phyloP scores from a whole-genome alignment of 2,888 invertebrate species.

The Schizotus pectinicornis region DNA sequence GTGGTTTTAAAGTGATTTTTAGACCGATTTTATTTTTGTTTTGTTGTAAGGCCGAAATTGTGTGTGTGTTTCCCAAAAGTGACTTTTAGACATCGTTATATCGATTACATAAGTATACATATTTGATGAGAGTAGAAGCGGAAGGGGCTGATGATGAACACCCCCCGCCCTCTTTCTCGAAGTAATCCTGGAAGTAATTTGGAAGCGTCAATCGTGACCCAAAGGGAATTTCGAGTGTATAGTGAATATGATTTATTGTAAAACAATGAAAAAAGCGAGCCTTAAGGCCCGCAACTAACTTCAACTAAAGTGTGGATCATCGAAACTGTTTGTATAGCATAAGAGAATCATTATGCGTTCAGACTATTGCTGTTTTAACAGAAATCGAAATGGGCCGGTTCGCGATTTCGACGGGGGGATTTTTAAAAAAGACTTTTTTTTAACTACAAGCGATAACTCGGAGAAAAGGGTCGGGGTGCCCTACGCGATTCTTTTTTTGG shows the following conservation, averaged over 20 bases:
- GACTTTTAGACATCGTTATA: conserved; percentile 44
- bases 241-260: conserved; percentile 51
- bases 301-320: conserved; percentile 57
- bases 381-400: conserved; percentile 41
- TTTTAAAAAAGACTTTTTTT: conserved; percentile 40
- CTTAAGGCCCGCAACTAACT: conserved; percentile 39
- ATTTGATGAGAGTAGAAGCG: no score
- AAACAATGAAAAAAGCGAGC: conserved; percentile 46
- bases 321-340: conserved; percentile 58
- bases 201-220: no score
- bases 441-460: conserved; percentile 17
- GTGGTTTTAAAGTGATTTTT: conserved; percentile 50
- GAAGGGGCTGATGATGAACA: not conserved
- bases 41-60: conserved; percentile 47
- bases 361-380: conserved; percentile 58
- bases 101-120: conserved; percentile 18
- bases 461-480: conserved; percentile 26
- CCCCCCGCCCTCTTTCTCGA: no score
- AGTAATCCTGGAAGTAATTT: no score
- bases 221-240: conserved; percentile 11
- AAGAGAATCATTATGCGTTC: conserved; percentile 54
- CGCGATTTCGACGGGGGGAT: conserved; percentile 28
- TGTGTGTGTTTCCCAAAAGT: conserved; percentile 56
- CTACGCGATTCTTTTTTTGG: conserved; percentile 44
- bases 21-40: conserved; percentile 36